Evolutionary conservation across 1,140 invertebrate species (phyloP).

Genomic region (Helicoverpa armigera): DNA sequence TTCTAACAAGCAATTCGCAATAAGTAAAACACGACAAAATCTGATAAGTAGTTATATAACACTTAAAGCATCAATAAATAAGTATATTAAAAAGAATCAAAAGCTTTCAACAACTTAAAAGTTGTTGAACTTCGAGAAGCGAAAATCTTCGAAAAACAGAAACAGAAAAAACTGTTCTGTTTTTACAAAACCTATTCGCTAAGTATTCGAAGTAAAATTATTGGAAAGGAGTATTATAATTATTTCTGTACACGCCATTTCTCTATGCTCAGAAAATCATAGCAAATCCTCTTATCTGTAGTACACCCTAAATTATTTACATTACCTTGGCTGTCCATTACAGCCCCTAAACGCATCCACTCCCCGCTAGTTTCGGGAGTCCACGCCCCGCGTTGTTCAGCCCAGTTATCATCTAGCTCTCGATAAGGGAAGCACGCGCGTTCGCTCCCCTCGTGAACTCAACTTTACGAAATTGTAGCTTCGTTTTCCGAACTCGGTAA

Average conservation of each 20-base stretch:
- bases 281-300: slow-evolving; percentile 48
- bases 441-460: slow-evolving; percentile 8
- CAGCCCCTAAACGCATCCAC: slow-evolving; percentile 46
- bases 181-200: background rate
- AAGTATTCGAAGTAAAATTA: background rate
- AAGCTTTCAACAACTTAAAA: slow-evolving; percentile 2
- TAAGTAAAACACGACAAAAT: no score
- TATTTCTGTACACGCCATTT: slow-evolving; percentile 13
- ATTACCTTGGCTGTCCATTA: slow-evolving; percentile 52
- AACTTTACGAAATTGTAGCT: slow-evolving; percentile 35
- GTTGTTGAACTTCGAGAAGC: background rate
- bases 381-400: slow-evolving; percentile 55
- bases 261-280: slow-evolving; percentile 44
- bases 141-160: background rate
- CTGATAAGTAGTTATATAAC: no score
- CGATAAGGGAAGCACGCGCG: slow-evolving; percentile 45
- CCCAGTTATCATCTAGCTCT: slow-evolving; percentile 53
- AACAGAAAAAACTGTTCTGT: background rate
- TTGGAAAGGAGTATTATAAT: background rate
- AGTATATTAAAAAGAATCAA: background rate
- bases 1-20: background rate
- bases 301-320: slow-evolving; percentile 53
- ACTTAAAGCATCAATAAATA: background rate
- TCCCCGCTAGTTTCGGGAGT: slow-evolving; percentile 56
- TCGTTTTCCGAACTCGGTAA: background rate